Conservation (phyloP, 1,140 invertebrate genomes). For the Euwallacea fornicatus region DNA sequence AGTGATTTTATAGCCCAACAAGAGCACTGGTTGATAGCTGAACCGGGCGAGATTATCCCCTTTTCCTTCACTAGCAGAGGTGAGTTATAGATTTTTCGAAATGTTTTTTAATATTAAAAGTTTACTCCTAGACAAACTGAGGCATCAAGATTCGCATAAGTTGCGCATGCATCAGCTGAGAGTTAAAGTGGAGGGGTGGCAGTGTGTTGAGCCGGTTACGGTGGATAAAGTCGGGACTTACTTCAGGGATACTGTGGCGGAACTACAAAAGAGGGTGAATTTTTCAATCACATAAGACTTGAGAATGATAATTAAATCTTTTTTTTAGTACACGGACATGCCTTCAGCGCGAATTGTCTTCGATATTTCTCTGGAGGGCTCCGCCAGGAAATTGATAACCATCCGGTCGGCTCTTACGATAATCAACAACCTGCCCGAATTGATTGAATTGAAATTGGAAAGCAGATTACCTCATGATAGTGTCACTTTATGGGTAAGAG, state of each 20-base stretch:
- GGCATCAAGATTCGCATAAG: constrained; percentile 80
- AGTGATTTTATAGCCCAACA: constrained; percentile 47
- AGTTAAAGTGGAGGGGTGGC: constrained; percentile 89
- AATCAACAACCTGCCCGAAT: constrained; percentile 72
- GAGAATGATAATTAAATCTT: constrained; percentile 9
- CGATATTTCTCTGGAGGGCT: constrained; percentile 87
- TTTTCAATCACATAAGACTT: not conserved
- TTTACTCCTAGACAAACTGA: constrained; percentile 59
- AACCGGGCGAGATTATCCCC: constrained; percentile 70
- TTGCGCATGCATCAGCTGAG: constrained; percentile 81
- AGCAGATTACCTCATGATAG: constrained; percentile 52
- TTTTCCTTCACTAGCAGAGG: constrained; percentile 83
- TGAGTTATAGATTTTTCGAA: constrained; percentile 5
- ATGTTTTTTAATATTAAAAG: not conserved
- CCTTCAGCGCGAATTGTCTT: constrained; percentile 74
- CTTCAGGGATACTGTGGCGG: constrained; percentile 76
- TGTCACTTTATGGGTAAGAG: constrained; percentile 36
- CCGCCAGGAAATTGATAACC: constrained; percentile 93
- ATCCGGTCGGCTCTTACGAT: constrained; percentile 86
- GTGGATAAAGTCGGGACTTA: constrained; percentile 94
- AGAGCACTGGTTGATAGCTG: constrained; percentile 69
- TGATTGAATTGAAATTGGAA: constrained; percentile 72
- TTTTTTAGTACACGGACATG: constrained; percentile 39
- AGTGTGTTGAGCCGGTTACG: constrained; percentile 81
- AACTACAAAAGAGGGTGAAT: constrained; percentile 44